Evolutionary conservation across 2,113 vertebrate species (phyloP), one percentile per base, ranked within the genome.

Genomic region (Alethe castanea): DNA sequence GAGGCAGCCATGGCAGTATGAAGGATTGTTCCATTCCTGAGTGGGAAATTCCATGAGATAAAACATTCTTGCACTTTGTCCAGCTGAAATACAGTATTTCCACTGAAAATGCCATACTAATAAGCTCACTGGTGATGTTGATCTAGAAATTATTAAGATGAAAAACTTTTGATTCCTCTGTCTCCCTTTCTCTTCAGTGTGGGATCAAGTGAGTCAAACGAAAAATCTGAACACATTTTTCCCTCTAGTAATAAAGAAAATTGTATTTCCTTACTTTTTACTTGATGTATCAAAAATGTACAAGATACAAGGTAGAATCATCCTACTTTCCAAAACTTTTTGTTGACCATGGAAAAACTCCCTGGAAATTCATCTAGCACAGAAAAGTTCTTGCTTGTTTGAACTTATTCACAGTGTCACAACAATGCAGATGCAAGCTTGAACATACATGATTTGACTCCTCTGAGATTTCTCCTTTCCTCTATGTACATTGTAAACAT

Each of bases 21-120:
- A 94, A 96, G 88, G 96, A 94, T 93, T 89, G 53, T 93, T 95
- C 96, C 95, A 78, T 92, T 97, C 88, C 96, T 95, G 90, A 97
- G 90, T 94, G 92, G 85, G 95, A 97, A 97, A 97, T 97, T 97
- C 97, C 96, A 97, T 94, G 88, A 97, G 96, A 97, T 94, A 96
- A 94, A 97, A 93, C 78, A 92, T 94, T 94, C 90, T 96, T 97
- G 96, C 84, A 74, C 65, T 90, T 89, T 94, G 90, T 97, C 97
- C 97, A 94, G 89, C 67, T 93, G 97, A 96, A 96, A 96, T 95
- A 87, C 50, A 91, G 45, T 92, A 88, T 97, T 97, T 95, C 95
- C 92, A 94, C 94, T 74, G 88, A 95, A 96, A 97, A 94, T 86
- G 74, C 87, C 66, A 76, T 88, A 96, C 84, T 60, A 70, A 50